Conservation (phyloP, 2,797 vertebrate species). For the Caiman crocodilus region DNA sequence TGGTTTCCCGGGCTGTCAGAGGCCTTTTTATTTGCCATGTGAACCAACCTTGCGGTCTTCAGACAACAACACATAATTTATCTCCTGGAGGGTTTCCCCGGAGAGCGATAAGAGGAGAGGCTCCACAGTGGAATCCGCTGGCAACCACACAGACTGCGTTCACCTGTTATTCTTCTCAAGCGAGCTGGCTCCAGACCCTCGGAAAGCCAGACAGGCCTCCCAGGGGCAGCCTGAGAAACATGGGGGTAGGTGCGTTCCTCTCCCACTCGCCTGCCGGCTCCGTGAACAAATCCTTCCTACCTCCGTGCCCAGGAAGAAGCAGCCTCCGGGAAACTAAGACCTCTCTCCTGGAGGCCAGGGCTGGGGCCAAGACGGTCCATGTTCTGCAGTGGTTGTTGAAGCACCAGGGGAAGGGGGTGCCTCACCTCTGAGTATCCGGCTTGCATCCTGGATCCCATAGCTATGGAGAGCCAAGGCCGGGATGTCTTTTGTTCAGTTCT, state of each 20-base stretch:
- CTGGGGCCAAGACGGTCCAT: background rate
- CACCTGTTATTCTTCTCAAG: conserved; percentile 66
- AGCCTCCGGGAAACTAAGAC: background rate
- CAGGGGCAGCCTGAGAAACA: background rate
- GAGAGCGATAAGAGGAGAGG: conserved; percentile 12
- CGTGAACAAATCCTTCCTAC: background rate
- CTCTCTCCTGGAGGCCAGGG: background rate
- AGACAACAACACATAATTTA: conserved; percentile 40
- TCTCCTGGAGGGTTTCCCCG: conserved; percentile 21
- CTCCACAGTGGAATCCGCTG: background rate
- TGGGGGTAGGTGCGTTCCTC: background rate
- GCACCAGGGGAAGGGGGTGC: background rate
- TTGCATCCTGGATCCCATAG: background rate
- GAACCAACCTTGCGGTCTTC: background rate
- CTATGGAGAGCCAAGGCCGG: background rate
- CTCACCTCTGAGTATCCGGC: background rate
- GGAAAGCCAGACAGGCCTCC: conserved; percentile 19
- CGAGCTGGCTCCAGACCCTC: conserved; percentile 43
- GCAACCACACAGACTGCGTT: background rate
- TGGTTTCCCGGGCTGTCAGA: background rate
- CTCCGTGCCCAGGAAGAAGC: no score
- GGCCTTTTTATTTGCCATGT: background rate
- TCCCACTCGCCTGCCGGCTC: no score
- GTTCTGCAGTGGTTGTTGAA: no score
- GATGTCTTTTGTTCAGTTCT: background rate